Percentiles rank a stretch among this genome's conserved stretches.
These are phyloP conservation scores for Epinotia demarniana DNA, from an alignment of 2,888 invertebrate genomes.

Conservation along the genomic window DNA sequence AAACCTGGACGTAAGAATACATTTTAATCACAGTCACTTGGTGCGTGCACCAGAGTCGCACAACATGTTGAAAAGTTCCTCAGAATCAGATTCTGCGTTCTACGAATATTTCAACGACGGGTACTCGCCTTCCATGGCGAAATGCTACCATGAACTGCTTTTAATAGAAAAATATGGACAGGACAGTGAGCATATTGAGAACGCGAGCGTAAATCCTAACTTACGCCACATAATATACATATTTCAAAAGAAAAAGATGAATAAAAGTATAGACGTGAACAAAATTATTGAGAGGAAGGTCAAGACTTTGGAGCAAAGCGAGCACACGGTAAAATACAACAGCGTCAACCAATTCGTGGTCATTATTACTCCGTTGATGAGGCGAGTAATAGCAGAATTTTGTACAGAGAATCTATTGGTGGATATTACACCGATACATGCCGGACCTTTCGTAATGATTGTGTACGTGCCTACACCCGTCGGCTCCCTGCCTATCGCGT, in stretches of 20 bases:
- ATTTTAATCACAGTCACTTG: constrained; percentile 57
- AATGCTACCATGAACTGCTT: constrained; percentile 52
- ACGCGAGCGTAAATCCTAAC: constrained; percentile 51
- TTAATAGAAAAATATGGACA: constrained; percentile 49
- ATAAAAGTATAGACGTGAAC: constrained; percentile 36
- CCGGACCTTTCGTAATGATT: constrained; percentile 49
- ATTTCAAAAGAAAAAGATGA: constrained; percentile 37
- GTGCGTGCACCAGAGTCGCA: constrained; percentile 48
- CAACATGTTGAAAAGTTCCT: constrained; percentile 48
- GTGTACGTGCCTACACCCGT: constrained; percentile 53
- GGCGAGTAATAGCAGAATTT: constrained; percentile 49
- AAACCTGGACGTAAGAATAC: constrained; percentile 53
- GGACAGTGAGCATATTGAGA: constrained; percentile 46
- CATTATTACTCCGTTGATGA: constrained; percentile 59
- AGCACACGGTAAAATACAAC: constrained; percentile 46
- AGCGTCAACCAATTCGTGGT: constrained; percentile 47
- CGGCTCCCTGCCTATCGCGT: constrained; percentile 58
- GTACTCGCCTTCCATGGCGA: constrained; percentile 48
- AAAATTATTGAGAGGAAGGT: constrained; percentile 29
- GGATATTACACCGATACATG: constrained; percentile 49
- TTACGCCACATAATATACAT: constrained; percentile 49
- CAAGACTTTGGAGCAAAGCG: constrained; percentile 43
- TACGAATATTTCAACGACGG: constrained; percentile 51
- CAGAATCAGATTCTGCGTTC: constrained; percentile 52
- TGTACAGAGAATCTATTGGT: constrained; percentile 52